Evolutionary conservation across 2,888 invertebrate species (phyloP).

Genomic region (Rhagium mordax): DNA sequence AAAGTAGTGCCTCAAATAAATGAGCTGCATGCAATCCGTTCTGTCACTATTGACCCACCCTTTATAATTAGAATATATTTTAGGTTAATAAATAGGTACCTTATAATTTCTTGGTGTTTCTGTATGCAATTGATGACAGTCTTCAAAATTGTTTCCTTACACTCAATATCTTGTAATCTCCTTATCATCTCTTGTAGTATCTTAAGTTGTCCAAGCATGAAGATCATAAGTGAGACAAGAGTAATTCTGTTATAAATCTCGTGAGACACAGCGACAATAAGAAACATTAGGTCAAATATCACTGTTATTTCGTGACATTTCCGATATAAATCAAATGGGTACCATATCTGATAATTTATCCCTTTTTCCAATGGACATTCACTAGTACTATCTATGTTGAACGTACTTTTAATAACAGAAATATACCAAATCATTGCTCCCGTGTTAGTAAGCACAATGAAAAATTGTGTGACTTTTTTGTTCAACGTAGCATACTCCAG

Average conservation of each 20-base stretch:
- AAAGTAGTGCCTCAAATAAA: too few relatives aligned
- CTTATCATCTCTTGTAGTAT: conserved; percentile 33
- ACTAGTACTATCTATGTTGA: neutral
- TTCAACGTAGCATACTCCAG: conserved; percentile 31
- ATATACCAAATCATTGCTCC: conserved; percentile 36
- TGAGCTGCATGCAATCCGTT: too few relatives aligned
- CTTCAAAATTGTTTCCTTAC: conserved; percentile 26
- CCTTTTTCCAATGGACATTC: conserved; percentile 25
- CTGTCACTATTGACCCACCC: too few relatives aligned
- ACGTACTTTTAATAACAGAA: conserved; percentile 11
- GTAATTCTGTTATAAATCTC: conserved; percentile 33
- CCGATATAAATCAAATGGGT: conserved; percentile 36
- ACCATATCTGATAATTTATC: conserved; percentile 38
- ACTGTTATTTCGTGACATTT: conserved; percentile 28
- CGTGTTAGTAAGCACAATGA: conserved; percentile 7
- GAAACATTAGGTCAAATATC: conserved; percentile 21
- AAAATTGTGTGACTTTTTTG: conserved; percentile 28
- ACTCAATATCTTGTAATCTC: conserved; percentile 25
- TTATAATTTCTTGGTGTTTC: conserved; percentile 34
- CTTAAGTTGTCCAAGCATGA: conserved; percentile 37
- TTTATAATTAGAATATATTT: too few relatives aligned
- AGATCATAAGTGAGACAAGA: conserved; percentile 38
- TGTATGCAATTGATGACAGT: conserved; percentile 27
- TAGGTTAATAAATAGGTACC: conserved; percentile 14
- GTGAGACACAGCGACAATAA: conserved; percentile 5